Conservation (phyloP, 1,140 invertebrate genomes). For the Tribolium castaneum region DNA sequence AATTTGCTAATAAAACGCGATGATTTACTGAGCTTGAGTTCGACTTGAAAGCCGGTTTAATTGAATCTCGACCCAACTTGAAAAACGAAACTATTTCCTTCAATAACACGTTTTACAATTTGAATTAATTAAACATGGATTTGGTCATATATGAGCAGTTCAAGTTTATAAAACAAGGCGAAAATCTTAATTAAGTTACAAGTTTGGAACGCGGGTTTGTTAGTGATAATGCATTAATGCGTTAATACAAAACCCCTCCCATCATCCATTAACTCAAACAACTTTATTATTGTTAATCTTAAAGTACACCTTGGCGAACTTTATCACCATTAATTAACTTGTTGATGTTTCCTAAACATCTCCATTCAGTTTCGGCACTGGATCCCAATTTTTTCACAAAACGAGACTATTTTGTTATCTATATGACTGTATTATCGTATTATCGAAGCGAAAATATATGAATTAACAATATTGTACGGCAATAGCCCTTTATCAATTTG, state of each 20-base stretch:
- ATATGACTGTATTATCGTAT: too few species aligned
- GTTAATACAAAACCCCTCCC: background rate
- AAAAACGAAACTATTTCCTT: too few species aligned
- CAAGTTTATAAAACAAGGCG: background rate
- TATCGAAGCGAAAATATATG: too few species aligned
- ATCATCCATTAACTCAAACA: background rate
- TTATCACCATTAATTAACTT: background rate
- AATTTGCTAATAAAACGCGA: background rate
- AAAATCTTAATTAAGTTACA: background rate
- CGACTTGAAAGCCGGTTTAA: too few species aligned
- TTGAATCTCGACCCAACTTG: too few species aligned
- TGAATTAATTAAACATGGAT: too few species aligned
- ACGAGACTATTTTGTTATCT: too few species aligned
- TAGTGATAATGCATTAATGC: background rate
- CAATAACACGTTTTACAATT: too few species aligned
- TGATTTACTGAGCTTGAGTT: background rate
- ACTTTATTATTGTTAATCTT: conserved; percentile 1
- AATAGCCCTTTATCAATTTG: too few species aligned
- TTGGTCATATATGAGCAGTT: too few species aligned
- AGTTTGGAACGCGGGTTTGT: background rate
- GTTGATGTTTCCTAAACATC: background rate
- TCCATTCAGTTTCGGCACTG: background rate
- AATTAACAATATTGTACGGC: too few species aligned
- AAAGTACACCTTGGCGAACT: background rate
- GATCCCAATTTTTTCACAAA: background rate